phyloP scores from a whole-genome alignment of 1,140 invertebrate species.

The Bombus vancouverensis region DNA sequence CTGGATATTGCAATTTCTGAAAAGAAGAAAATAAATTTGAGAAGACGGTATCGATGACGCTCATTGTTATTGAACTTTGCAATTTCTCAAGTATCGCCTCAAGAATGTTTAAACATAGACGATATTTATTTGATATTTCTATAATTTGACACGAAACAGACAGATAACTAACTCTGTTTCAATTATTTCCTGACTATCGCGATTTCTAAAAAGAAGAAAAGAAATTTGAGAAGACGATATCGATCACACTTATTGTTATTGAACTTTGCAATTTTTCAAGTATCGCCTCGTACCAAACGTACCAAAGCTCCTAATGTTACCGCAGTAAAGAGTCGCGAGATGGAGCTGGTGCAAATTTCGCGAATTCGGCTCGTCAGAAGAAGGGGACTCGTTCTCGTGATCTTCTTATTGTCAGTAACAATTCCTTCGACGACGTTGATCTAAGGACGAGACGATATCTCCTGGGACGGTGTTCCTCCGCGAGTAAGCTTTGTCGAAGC shows the following conservation, averaged over 20 bases:
- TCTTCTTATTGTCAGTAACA: conserved; percentile 34
- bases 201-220: neutral
- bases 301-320: too few species aligned
- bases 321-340: too few species aligned
- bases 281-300: too few species aligned
- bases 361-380: neutral
- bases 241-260: too few species aligned
- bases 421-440: conserved; percentile 32
- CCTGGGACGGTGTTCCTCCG: neutral
- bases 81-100: neutral
- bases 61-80: too few species aligned
- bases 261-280: neutral
- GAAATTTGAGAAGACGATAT: too few species aligned
- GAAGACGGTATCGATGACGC: too few species aligned
- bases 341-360: neutral
- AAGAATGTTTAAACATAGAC: too few species aligned
- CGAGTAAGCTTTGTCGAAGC: conserved; percentile 29
- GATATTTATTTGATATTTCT: too few species aligned
- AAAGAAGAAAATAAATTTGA: neutral
- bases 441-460: conserved; percentile 21
- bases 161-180: too few species aligned
- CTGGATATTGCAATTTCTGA: neutral
- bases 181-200: neutral
- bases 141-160: neutral
- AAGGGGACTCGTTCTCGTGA: neutral